Conservation (phyloP, 1,140 invertebrate species). For the Himalopsyche phryganea region DNA sequence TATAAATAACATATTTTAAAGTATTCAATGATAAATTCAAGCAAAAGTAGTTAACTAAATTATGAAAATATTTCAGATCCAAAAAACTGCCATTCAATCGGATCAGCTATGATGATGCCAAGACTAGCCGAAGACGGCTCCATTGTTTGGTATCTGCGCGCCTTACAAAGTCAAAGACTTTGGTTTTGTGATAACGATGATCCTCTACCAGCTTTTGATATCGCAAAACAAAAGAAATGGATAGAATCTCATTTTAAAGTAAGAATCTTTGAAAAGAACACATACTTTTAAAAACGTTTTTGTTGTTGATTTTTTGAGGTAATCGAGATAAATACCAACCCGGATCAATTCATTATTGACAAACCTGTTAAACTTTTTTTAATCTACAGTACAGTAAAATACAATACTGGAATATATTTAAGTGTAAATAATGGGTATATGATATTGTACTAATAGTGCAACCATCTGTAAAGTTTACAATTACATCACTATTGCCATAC, state of each 20-base stretch:
- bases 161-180: neutral
- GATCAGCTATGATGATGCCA: constrained; percentile 27
- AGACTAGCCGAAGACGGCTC: constrained; percentile 17
- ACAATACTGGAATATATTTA: too few relatives aligned
- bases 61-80: constrained; percentile 4
- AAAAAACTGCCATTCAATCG: constrained; percentile 16
- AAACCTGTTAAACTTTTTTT: too few relatives aligned
- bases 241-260: constrained; percentile 29
- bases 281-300: neutral
- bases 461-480: too few relatives aligned
- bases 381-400: too few relatives aligned
- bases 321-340: too few relatives aligned
- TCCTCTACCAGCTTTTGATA: neutral
- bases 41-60: neutral
- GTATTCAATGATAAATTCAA: neutral
- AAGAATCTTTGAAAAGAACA: constrained; percentile 1
- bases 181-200: constrained; percentile 5
- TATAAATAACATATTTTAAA: neutral
- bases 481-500: too few relatives aligned
- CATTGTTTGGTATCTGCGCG: constrained; percentile 27
- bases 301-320: too few relatives aligned
- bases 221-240: constrained; percentile 6
- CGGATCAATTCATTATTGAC: too few relatives aligned
- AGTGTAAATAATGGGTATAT: too few relatives aligned
- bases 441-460: too few relatives aligned